phyloP scores from a whole-genome alignment of 2,113 vertebrate species.

The Mugil cephalus region DNA sequence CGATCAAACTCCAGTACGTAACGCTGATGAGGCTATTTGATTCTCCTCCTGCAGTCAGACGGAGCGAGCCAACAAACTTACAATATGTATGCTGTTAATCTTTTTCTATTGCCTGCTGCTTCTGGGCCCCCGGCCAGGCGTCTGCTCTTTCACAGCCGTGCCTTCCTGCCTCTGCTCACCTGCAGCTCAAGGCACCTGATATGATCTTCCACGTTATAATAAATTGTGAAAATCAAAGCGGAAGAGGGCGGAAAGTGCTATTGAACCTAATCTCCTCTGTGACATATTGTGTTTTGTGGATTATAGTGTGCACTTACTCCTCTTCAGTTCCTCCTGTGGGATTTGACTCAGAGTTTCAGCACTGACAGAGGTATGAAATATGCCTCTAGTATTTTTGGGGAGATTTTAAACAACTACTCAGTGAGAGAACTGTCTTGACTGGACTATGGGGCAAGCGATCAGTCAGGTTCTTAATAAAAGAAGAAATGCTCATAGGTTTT shows the following conservation, averaged over 20 bases:
- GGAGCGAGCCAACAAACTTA: constrained; percentile 1
- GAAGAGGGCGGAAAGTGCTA: constrained; percentile 10
- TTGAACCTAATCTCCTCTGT: constrained; percentile 8
- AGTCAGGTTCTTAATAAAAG: too few species aligned
- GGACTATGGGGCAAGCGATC: too few species aligned
- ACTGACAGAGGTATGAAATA: not conserved
- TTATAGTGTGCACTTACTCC: constrained; percentile 1
- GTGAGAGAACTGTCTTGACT: too few species aligned
- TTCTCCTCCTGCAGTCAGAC: constrained; percentile 2
- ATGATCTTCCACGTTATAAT: constrained; percentile 65
- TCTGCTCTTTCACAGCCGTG: constrained; percentile 53
- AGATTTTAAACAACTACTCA: too few species aligned
- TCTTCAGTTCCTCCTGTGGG: not conserved
- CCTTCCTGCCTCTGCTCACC: constrained; percentile 43
- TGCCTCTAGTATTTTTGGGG: not conserved
- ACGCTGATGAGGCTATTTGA: constrained; percentile 13
- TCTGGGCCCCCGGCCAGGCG: constrained; percentile 48
- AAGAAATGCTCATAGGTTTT: too few species aligned
- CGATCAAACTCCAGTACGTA: not conserved
- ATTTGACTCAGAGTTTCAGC: constrained; percentile 18
- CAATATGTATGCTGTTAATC: constrained; percentile 38
- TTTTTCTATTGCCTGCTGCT: constrained; percentile 48
- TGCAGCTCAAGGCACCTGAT: constrained; percentile 62
- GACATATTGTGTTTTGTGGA: not conserved
- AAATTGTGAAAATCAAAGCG: constrained; percentile 43